A percentile compares a stretch with the other conserved stretches of the same genome.
Conservation (phyloP, 2,113 vertebrate genomes). For the Sminthopsis crassicaudata region DNA sequence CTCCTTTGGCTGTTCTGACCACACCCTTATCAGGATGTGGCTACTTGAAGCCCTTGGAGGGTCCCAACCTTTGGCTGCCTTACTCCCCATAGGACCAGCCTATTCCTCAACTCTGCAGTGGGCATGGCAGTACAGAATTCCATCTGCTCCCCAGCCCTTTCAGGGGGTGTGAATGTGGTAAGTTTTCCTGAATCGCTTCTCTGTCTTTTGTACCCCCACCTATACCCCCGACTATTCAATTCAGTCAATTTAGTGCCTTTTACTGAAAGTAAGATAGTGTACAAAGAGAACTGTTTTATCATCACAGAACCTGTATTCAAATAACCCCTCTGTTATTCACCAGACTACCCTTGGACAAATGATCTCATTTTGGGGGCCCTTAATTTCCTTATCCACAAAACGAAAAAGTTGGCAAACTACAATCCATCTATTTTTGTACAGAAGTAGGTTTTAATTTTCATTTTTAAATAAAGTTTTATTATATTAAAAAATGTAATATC, state of each 20-base stretch:
- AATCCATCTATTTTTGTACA: background rate
- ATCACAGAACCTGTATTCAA: background rate
- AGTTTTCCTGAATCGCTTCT: slow-evolving; percentile 64
- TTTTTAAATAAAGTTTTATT: background rate
- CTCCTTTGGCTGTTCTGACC: background rate
- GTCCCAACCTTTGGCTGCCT: background rate
- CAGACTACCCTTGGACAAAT: background rate
- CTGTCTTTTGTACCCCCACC: background rate
- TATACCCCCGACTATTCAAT: background rate
- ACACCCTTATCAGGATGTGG: background rate
- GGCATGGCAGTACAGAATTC: slow-evolving; percentile 93
- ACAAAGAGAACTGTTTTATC: background rate
- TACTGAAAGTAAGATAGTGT: background rate
- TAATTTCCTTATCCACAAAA: background rate
- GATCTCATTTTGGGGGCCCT: background rate
- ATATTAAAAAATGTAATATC: background rate
- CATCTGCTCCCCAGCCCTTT: slow-evolving; percentile 91
- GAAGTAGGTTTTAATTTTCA: background rate
- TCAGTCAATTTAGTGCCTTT: background rate
- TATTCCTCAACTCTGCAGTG: slow-evolving; percentile 87
- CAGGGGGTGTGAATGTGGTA: slow-evolving; percentile 94
- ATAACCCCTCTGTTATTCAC: background rate
- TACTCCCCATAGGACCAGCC: slow-evolving; percentile 81
- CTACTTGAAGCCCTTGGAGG: background rate
- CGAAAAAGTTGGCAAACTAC: background rate